Percentiles rank a stretch among this genome's conserved stretches.
These are phyloP conservation scores for Drosophila monieri DNA, from an alignment of 2,888 invertebrate genomes.

Conservation along the genomic window DNA sequence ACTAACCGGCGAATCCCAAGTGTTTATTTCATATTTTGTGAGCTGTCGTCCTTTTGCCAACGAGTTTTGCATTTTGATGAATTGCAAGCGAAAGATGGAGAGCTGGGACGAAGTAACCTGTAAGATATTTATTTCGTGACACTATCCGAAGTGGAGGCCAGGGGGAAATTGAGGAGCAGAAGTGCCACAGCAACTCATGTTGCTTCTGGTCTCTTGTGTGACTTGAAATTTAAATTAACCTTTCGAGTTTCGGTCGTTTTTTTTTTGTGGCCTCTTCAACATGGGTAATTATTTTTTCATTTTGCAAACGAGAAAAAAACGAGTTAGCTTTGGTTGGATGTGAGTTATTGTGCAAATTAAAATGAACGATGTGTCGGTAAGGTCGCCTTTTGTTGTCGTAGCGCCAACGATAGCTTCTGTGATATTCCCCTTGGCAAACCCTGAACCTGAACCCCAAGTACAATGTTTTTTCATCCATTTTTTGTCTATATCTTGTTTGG, in stretches of 20 bases:
- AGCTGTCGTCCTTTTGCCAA: slow-evolving; percentile 53
- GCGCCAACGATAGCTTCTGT: slow-evolving; percentile 51
- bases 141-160: slow-evolving; percentile 44
- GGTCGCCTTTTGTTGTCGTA: slow-evolving; percentile 69
- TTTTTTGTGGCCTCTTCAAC: slow-evolving; percentile 6
- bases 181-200: slow-evolving; percentile 35
- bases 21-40: slow-evolving; percentile 12
- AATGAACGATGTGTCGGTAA: slow-evolving; percentile 81
- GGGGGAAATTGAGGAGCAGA: slow-evolving; percentile 3
- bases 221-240: slow-evolving; percentile 82
- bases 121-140: slow-evolving; percentile 75
- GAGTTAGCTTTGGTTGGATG: slow-evolving; percentile 40
- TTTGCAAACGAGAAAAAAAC: slow-evolving; percentile 45
- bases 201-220: slow-evolving; percentile 67
- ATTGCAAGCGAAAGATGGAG: slow-evolving; percentile 65
- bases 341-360: slow-evolving; percentile 79
- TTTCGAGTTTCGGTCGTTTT: slow-evolving; percentile 38
- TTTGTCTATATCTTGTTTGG: slow-evolving; percentile 30
- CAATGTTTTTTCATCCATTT: slow-evolving; percentile 1
- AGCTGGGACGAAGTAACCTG: slow-evolving; percentile 63
- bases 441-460: slow-evolving; percentile 43
- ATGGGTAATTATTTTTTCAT: slow-evolving; percentile 67
- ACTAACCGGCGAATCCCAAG: slow-evolving; percentile 5
- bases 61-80: slow-evolving; percentile 82
- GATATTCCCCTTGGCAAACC: slow-evolving; percentile 5